These are phyloP conservation scores for Cheilosia vernalis DNA, from an alignment of 2,888 invertebrate species.

Conservation along the genomic window DNA sequence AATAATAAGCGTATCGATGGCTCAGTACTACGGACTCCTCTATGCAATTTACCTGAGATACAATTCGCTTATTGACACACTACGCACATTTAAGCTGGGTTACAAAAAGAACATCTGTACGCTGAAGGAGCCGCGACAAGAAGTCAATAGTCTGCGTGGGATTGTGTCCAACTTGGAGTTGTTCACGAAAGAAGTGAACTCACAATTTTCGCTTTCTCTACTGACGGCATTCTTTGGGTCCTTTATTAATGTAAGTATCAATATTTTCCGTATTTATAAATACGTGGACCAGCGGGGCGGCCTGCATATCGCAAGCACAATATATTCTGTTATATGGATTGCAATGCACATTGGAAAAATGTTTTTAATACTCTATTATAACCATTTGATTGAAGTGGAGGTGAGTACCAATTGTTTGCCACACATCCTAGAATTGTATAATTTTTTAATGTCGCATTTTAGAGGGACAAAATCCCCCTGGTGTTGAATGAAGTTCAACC, in stretches of 20 bases:
- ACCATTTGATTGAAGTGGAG: constrained; percentile 72
- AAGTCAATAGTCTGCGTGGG: constrained; percentile 56
- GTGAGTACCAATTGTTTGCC: constrained; percentile 48
- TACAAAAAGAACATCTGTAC: constrained; percentile 23
- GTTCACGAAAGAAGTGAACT: constrained; percentile 75
- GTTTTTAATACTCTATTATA: constrained; percentile 76
- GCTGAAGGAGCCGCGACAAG: constrained; percentile 50
- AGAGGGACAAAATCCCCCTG: constrained; percentile 74
- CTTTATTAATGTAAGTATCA: constrained; percentile 75
- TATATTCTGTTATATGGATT: constrained; percentile 74
- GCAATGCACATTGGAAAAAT: constrained; percentile 76
- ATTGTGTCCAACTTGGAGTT: constrained; percentile 73
- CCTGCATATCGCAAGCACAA: constrained; percentile 25
- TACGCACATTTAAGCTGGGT: constrained; percentile 53
- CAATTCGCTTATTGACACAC: constrained; percentile 45
- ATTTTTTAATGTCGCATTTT: constrained; percentile 23
- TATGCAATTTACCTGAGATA: constrained; percentile 70
- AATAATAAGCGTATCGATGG: constrained; percentile 75
- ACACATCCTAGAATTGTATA: not conserved
- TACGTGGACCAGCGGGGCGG: constrained; percentile 58
- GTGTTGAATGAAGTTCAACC: constrained; percentile 72
- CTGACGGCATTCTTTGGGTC: constrained; percentile 76
- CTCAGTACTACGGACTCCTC: constrained; percentile 76
- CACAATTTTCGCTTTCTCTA: constrained; percentile 73
- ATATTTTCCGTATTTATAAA: constrained; percentile 77